Evolutionary conservation across 2,888 invertebrate genomes (phyloP).

Genomic region (Coelopa pilipes): DNA sequence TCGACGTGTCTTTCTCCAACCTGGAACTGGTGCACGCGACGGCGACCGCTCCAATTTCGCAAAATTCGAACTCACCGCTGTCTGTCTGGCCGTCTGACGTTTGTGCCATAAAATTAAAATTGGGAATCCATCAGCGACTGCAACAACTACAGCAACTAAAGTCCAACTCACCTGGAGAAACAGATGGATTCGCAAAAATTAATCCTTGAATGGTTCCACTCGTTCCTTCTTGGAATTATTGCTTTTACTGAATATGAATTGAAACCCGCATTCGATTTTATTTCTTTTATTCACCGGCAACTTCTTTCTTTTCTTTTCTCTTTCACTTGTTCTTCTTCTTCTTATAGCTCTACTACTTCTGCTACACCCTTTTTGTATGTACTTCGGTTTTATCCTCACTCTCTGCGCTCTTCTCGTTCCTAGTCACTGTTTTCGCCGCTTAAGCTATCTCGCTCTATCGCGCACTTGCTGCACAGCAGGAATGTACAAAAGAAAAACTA

Average conservation of each 20-base stretch:
- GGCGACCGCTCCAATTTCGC: not conserved
- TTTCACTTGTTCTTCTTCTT: slow-evolving; percentile 23
- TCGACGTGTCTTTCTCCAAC: not conserved
- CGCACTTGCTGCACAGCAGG: slow-evolving; percentile 17
- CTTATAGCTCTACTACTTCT: slow-evolving; percentile 6
- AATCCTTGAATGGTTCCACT: not conserved
- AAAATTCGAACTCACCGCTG: not conserved
- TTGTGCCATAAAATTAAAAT: not conserved
- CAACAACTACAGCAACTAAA: not conserved
- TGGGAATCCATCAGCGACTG: not conserved
- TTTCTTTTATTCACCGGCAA: slow-evolving; percentile 15
- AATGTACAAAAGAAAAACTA: slow-evolving; percentile 4
- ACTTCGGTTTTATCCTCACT: too few relatives aligned
- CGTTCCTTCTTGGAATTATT: not conserved
- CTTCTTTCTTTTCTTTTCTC: slow-evolving; percentile 16
- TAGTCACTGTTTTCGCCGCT: slow-evolving; percentile 1
- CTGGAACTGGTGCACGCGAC: not conserved
- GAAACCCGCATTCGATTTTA: not conserved
- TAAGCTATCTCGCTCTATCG: slow-evolving; percentile 2
- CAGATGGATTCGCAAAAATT: too few relatives aligned
- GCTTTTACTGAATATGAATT: too few relatives aligned
- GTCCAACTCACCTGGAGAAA: not conserved
- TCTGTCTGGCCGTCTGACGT: not conserved
- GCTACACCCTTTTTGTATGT: slow-evolving; percentile 27
- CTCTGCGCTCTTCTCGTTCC: slow-evolving; percentile 24